These are phyloP conservation scores for Scolanthus callimorphus DNA, from an alignment of 92 coral and sea anemone species.

Conservation along the genomic window DNA sequence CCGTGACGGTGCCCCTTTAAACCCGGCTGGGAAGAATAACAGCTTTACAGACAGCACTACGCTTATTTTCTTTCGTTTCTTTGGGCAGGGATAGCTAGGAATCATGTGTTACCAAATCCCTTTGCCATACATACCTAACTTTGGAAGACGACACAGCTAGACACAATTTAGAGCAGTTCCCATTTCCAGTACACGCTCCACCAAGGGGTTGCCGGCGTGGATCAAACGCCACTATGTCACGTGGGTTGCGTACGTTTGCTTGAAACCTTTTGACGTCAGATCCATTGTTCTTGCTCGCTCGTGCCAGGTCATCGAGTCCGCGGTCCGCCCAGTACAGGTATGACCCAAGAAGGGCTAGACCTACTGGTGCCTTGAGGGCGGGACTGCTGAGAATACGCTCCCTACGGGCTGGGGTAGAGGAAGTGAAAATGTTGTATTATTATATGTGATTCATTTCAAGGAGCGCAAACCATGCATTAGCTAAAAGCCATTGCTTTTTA, in stretches of 20 bases:
- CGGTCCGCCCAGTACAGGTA: conserved; percentile 73
- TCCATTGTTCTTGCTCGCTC: conserved; percentile 47
- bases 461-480: too few relatives aligned
- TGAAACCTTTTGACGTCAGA: conserved; percentile 6
- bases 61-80: too few relatives aligned
- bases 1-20: too few relatives aligned
- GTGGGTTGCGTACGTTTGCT: conserved; percentile 15
- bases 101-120: not conserved
- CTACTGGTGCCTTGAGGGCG: conserved; percentile 28
- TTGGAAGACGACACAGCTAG: conserved; percentile 47
- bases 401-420: too few relatives aligned
- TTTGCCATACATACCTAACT: conserved; percentile 42
- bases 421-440: too few relatives aligned
- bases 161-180: conserved; percentile 84
- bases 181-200: conserved; percentile 67
- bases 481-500: too few relatives aligned
- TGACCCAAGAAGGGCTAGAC: conserved; percentile 55
- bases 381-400: conserved; percentile 4
- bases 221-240: conserved; percentile 59
- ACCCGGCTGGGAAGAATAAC: too few relatives aligned
- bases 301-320: conserved; percentile 12
- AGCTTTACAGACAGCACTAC: too few relatives aligned
- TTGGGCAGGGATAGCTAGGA: too few relatives aligned
- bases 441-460: too few relatives aligned
- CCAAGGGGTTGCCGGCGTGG: conserved; percentile 67